Percentiles rank a stretch among this genome's conserved stretches.
These are phyloP conservation scores for Trichopoda pennipes DNA, from an alignment of 2,888 invertebrate species.

Conservation along the genomic window DNA sequence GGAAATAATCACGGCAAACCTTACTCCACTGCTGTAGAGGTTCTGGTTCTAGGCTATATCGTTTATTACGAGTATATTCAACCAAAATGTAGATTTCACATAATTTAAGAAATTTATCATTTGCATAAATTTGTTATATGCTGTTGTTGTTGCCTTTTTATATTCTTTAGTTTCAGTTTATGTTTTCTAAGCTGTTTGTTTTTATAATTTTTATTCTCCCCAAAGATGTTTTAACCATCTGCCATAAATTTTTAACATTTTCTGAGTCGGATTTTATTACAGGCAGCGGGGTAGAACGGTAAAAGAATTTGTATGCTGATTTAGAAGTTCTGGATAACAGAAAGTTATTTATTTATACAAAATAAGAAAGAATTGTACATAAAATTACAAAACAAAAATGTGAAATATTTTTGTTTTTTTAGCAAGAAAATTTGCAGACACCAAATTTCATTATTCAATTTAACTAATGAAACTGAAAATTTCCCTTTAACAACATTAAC, in stretches of 20 bases:
- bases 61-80: too few species aligned
- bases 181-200: too few species aligned
- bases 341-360: too few species aligned
- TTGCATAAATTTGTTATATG: background rate
- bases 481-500: conserved; percentile 77
- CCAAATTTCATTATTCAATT: conserved; percentile 78
- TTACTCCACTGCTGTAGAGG: too few species aligned
- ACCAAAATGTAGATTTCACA: conserved; percentile 18
- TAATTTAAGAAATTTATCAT: background rate
- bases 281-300: background rate
- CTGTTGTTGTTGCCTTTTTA: background rate
- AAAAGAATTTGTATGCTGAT: background rate
- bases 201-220: conserved; percentile 35
- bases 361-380: background rate
- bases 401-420: conserved; percentile 4
- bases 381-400: background rate
- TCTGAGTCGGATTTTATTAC: background rate
- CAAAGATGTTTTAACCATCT: conserved; percentile 21
- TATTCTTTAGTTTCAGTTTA: conserved; percentile 4
- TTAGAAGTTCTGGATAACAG: too few species aligned
- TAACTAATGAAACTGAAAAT: conserved; percentile 80
- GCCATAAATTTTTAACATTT: conserved; percentile 32
- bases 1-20: too few species aligned
- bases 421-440: conserved; percentile 53
- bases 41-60: too few species aligned